Evolutionary conservation across 2,113 vertebrate species (phyloP).

Genomic region (Oenanthe oenanthe): DNA sequence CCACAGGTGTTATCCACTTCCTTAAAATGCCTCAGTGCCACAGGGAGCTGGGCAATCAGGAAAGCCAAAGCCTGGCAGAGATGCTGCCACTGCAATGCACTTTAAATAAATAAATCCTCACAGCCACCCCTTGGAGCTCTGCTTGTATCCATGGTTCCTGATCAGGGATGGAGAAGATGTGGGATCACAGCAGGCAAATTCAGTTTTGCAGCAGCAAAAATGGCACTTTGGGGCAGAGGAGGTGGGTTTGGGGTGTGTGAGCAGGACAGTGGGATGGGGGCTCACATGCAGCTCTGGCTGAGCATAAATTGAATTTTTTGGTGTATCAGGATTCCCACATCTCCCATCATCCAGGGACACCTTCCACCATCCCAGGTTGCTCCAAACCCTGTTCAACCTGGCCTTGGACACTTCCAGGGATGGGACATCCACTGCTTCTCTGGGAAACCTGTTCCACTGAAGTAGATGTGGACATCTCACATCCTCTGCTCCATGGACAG

Average conservation of each 20-base stretch:
- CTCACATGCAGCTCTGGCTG: neutral
- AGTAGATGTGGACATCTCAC: accelerated
- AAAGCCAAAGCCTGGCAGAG: neutral
- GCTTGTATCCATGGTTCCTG: accelerated
- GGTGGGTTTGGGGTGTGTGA: neutral
- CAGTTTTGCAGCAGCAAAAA: neutral
- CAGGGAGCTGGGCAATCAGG: neutral
- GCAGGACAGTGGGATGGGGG: neutral
- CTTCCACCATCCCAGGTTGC: neutral
- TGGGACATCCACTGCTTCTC: neutral
- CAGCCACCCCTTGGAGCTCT: accelerated
- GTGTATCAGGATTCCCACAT: accelerated
- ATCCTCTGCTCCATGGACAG: neutral
- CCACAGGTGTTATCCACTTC: neutral
- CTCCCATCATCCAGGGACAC: neutral
- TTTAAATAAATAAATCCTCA: neutral
- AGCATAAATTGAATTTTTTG: neutral
- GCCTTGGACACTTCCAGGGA: neutral
- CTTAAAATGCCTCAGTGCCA: neutral
- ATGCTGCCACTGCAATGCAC: accelerated
- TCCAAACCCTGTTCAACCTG: neutral
- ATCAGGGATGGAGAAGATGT: neutral
- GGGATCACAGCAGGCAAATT: neutral
- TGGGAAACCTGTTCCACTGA: neutral
- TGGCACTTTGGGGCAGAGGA: neutral